These are phyloP conservation scores for Mamestra brassicae DNA, from an alignment of 2,888 invertebrate genomes.

Conservation along the genomic window DNA sequence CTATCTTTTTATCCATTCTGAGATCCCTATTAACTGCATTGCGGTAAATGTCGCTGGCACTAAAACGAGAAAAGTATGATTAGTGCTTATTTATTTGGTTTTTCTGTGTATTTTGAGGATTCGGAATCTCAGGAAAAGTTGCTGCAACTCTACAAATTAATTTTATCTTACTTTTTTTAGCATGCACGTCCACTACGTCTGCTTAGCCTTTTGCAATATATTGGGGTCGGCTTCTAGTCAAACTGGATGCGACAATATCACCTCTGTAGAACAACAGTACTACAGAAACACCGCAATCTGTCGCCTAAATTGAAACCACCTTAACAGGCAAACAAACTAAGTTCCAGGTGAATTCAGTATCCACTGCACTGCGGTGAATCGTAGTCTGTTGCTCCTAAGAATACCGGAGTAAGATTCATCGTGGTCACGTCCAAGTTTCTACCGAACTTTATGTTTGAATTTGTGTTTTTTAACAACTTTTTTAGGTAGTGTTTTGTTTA, in stretches of 20 bases:
- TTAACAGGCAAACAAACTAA: slow-evolving; percentile 23
- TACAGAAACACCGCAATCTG: not conserved
- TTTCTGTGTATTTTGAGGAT: not conserved
- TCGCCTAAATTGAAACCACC: slow-evolving; percentile 27
- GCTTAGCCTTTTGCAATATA: no score
- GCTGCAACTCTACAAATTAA: no score
- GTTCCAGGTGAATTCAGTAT: slow-evolving; percentile 33
- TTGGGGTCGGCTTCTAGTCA: no score
- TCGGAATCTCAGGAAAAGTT: not conserved
- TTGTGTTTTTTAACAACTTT: slow-evolving; percentile 31
- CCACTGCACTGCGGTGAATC: slow-evolving; percentile 39
- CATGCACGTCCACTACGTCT: no score
- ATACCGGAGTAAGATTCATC: slow-evolving; percentile 36
- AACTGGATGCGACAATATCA: no score
- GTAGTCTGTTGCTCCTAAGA: slow-evolving; percentile 19
- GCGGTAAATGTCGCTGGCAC: slow-evolving; percentile 24
- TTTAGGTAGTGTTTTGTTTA: slow-evolving; percentile 24
- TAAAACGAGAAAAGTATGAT: not conserved
- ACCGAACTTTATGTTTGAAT: slow-evolving; percentile 29
- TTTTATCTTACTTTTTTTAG: no score
- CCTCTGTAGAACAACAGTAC: not conserved
- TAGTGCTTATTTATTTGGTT: not conserved
- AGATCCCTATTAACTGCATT: slow-evolving; percentile 37
- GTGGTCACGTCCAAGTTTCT: slow-evolving; percentile 25
- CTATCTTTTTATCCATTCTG: slow-evolving; percentile 27